Evolutionary conservation across 2,888 invertebrate genomes (phyloP).

Genomic region (Microctonus hyperodae): DNA sequence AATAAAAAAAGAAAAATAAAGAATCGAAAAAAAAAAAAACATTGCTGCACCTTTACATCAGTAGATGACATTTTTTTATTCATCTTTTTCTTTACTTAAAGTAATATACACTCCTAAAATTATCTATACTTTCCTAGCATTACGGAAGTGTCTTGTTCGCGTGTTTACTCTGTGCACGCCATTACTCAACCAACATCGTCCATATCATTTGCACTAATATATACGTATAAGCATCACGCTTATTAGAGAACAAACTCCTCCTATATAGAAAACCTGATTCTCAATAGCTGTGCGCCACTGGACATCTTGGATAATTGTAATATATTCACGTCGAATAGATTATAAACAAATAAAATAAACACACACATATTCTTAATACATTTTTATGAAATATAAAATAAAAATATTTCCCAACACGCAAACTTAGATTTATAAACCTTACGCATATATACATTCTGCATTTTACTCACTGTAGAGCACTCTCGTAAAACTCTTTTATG

Average conservation of each 20-base stretch:
- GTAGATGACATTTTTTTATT: too few relatives aligned
- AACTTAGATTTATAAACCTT: background rate
- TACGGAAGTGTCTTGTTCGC: constrained; percentile 40
- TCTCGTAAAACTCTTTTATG: background rate
- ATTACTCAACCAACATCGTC: constrained; percentile 14
- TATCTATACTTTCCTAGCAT: constrained; percentile 20
- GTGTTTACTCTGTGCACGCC: constrained; percentile 37
- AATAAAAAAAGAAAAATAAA: too few relatives aligned
- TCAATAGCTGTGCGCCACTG: background rate
- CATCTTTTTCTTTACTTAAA: background rate
- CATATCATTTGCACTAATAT: constrained; percentile 15
- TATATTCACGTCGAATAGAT: background rate
- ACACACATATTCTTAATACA: background rate
- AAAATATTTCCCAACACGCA: background rate
- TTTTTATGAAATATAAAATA: background rate
- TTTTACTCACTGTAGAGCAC: too few relatives aligned
- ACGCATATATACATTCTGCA: background rate
- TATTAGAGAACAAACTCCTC: background rate
- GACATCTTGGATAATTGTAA: constrained; percentile 18
- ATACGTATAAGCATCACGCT: background rate
- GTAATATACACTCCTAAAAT: constrained; percentile 20
- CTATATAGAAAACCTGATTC: constrained; percentile 1
- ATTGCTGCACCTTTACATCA: too few relatives aligned
- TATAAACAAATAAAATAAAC: background rate
- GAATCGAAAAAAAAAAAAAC: too few relatives aligned